A percentile compares a stretch with the other conserved stretches of the same genome.
Conservation (phyloP, 2,888 invertebrate genomes). For the Phortica magna region DNA sequence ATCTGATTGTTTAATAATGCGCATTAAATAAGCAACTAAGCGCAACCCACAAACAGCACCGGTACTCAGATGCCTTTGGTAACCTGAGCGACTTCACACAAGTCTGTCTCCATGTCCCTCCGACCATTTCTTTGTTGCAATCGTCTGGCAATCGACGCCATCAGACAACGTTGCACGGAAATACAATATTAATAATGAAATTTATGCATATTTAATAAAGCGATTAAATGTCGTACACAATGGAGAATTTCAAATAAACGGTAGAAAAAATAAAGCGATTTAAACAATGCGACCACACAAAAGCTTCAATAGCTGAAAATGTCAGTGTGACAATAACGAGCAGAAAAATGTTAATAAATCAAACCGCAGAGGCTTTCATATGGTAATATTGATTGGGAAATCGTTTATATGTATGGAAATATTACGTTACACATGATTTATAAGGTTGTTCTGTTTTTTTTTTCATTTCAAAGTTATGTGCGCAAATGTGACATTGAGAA, state of each 20-base stretch:
- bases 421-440: constrained; percentile 15
- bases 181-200: constrained; percentile 21
- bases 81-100: not conserved
- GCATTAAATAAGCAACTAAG: constrained; percentile 9
- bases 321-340: constrained; percentile 1
- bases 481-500: not conserved
- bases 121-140: not conserved
- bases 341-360: constrained; percentile 13
- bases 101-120: not conserved
- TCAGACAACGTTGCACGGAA: constrained; percentile 6
- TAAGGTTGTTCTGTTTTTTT: not conserved
- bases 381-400: not conserved
- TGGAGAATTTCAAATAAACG: constrained; percentile 32
- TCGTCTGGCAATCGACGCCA: not conserved
- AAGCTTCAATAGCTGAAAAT: constrained; percentile 15
- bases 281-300: constrained; percentile 50
- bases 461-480: not conserved
- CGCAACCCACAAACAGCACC: not conserved
- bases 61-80: not conserved
- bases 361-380: not conserved
- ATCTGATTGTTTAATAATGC: constrained; percentile 18
- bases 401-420: not conserved
- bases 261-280: not conserved
- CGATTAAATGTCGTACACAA: constrained; percentile 49
- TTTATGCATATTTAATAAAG: constrained; percentile 47